Conservation (phyloP, 2,797 vertebrate genomes). For the Lates japonicus region DNA sequence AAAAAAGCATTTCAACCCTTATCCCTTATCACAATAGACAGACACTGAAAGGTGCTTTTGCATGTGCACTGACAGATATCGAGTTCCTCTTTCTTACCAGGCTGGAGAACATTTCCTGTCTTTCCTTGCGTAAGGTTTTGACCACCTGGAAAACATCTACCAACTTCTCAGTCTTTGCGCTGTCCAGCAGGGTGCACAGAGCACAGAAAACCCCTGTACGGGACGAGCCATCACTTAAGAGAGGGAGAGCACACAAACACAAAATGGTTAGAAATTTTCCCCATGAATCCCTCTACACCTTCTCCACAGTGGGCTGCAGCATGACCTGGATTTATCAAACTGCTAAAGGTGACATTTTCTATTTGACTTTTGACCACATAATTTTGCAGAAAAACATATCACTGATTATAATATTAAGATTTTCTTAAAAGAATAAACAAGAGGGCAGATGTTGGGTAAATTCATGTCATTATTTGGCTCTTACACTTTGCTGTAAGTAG, state of each 20-base stretch:
- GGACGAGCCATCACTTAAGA: constrained; percentile 90
- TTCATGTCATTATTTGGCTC: no score
- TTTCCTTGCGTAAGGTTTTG: constrained; percentile 91
- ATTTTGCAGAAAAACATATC: no score
- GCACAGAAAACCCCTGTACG: constrained; percentile 92
- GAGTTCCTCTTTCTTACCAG: constrained; percentile 85
- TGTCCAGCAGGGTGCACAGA: constrained; percentile 93
- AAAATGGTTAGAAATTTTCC: neutral
- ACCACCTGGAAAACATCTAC: constrained; percentile 94
- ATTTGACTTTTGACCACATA: neutral
- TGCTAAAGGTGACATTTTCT: neutral
- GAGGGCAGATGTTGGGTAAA: no score
- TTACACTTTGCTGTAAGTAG: no score
- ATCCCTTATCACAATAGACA: neutral
- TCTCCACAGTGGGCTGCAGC: neutral
- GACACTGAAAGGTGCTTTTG: neutral
- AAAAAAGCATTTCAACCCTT: neutral
- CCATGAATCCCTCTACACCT: neutral
- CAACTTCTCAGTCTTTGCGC: constrained; percentile 90
- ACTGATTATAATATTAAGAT: no score
- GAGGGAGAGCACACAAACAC: neutral
- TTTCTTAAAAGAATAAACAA: no score
- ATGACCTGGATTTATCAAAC: neutral
- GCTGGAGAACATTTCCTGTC: constrained; percentile 86
- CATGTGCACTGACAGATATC: neutral